Evolutionary conservation across 2,797 vertebrate species (phyloP).

Genomic region (Neosalanx taihuensis): DNA sequence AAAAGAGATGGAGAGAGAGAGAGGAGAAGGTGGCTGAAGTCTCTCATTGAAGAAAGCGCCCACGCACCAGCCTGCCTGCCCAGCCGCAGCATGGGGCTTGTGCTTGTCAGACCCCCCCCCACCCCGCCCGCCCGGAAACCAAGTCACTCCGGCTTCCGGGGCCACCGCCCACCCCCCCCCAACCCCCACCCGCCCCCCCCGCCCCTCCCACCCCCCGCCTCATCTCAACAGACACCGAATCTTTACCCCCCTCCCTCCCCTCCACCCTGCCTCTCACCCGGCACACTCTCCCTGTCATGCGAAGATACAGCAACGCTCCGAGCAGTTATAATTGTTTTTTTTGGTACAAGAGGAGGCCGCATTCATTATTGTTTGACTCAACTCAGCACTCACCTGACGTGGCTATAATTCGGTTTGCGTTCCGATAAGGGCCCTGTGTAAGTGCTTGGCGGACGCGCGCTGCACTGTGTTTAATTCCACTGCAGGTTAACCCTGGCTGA

Average conservation of each 20-base stretch:
- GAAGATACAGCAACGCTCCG: background rate
- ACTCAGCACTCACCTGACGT: background rate
- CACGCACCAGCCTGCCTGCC: constrained; percentile 45
- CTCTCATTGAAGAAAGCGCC: constrained; percentile 44
- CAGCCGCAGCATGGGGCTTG: constrained; percentile 37
- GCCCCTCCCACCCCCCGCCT: background rate
- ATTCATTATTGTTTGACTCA: background rate
- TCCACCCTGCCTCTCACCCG: constrained; percentile 12
- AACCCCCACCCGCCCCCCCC: too few species aligned
- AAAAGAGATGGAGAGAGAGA: background rate
- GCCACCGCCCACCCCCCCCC: background rate
- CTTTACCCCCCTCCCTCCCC: constrained; percentile 15
- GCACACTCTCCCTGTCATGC: background rate
- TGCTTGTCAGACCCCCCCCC: constrained; percentile 38
- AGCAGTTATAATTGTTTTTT: background rate
- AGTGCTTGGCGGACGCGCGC: background rate
- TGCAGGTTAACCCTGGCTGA: background rate
- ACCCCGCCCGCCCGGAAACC: constrained; percentile 22
- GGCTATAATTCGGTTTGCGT: background rate
- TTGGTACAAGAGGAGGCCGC: background rate
- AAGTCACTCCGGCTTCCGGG: constrained; percentile 31
- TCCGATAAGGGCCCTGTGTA: background rate
- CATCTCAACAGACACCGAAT: constrained; percentile 13
- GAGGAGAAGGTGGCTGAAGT: constrained; percentile 5
- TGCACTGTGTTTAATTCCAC: background rate